Base-by-base conservation (phyloP, 2,113 vertebrate genomes). In the Gadus macrocephalus region DNA sequence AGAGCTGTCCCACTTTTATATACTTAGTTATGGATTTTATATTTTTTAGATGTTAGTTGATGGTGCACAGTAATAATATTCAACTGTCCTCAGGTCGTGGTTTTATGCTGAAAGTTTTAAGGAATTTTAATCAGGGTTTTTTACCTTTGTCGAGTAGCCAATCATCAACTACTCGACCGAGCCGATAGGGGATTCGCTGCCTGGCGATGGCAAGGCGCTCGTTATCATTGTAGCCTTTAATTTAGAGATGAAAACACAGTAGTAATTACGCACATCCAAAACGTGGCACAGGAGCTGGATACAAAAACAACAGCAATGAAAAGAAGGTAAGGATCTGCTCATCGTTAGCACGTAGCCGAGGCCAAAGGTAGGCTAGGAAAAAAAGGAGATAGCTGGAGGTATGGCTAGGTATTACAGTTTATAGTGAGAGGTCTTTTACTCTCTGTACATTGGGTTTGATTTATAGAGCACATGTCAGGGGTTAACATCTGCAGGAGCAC, bases 81-180 rank as follows among this genome's bases (percentile, higher is more conserved):
- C 95, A 96, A 85, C 94, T 98, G 93, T 90, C 94, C 97, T 97
- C 96, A 96, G 93, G 93, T 97, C 93, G 95, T 96, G 96, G 27
- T 71, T 89, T 71, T 85, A 73, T 87, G 81, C 87, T 90, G 28
- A 89, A 89, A 89, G 78, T 90, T 90, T 90, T 90, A 90, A 90
- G 95, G 98, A 98, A 95, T 98, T 99, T 99, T 98, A 98, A 98
- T 98, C 96, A 99, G 95, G 95, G 95, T 96, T 99, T 98, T 99
- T 99, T 99, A 99, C 97, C 97, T 99, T 99, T 99, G 97, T 99
- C 97, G 97, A 99, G 96, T 98, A 99, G 97, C 97, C 97, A 99
- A 94, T 99, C 97, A 96, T 99, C 97, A 99, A 99, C 97, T 99
- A 99, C 97, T 99, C 97, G 97, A 98, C 97, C 97, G 94, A 99